These are phyloP conservation scores for Lepidocyrtinus sp. DNA, from an alignment of 2,888 invertebrate genomes.

Conservation along the genomic window DNA sequence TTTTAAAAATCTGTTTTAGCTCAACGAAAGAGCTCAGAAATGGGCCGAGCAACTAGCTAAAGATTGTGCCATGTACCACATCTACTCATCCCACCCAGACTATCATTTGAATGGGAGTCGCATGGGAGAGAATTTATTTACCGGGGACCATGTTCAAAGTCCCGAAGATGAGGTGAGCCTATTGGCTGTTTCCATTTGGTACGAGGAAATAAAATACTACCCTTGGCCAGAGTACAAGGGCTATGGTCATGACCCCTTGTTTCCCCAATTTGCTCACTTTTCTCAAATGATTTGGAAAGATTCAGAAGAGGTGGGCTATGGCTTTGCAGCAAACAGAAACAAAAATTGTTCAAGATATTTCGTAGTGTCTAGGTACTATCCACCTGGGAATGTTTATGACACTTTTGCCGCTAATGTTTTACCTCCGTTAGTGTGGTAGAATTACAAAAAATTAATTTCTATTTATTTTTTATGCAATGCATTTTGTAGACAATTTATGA, in stretches of 20 bases:
- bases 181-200: constrained; percentile 48
- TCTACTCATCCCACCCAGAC: constrained; percentile 46
- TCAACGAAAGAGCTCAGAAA: constrained; percentile 35
- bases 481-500: too few species aligned
- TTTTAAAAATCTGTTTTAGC: background rate
- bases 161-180: constrained; percentile 41
- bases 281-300: constrained; percentile 54
- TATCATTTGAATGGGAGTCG: constrained; percentile 41
- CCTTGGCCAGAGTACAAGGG: constrained; percentile 52
- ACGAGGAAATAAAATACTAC: constrained; percentile 49
- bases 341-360: constrained; percentile 36
- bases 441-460: too few species aligned
- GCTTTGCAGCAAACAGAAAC: constrained; percentile 33
- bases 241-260: constrained; percentile 36
- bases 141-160: constrained; percentile 31
- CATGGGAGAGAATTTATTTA: constrained; percentile 44
- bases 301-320: constrained; percentile 30
- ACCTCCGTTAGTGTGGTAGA: constrained; percentile 6
- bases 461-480: background rate
- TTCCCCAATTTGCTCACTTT: constrained; percentile 35
- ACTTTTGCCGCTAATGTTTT: constrained; percentile 31
- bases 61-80: constrained; percentile 49
- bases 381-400: constrained; percentile 40
- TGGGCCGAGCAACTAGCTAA: constrained; percentile 44
- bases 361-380: constrained; percentile 44